These are phyloP conservation scores for Anneissia japonica DNA, from an alignment of 35 echinoderm and acorn worm species.

Conservation along the genomic window DNA sequence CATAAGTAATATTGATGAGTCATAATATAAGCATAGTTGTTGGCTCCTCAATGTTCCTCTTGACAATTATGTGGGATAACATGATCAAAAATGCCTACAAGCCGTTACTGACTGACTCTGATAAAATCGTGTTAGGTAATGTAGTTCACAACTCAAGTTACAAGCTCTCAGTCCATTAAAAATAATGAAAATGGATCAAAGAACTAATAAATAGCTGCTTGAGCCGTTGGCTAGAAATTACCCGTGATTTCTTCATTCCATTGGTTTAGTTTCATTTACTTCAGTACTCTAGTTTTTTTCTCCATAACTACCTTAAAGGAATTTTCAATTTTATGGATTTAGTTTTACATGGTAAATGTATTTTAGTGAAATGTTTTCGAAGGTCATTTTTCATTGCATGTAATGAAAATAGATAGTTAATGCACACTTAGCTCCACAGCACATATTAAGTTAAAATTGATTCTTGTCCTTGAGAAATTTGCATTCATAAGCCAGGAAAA, in stretches of 20 bases:
- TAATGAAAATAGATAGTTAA: too few relatives aligned
- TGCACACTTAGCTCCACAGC: too few relatives aligned
- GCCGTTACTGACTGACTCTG: background rate
- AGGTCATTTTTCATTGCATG: too few relatives aligned
- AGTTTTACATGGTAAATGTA: too few relatives aligned
- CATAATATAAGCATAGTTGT: background rate
- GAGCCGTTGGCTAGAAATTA: background rate
- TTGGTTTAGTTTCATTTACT: background rate
- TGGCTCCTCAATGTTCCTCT: background rate
- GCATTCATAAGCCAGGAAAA: too few relatives aligned
- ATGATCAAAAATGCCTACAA: background rate
- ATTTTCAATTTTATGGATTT: background rate
- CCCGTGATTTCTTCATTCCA: background rate
- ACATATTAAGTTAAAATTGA: too few relatives aligned
- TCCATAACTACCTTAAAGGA: background rate
- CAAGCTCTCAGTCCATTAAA: background rate
- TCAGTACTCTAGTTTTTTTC: background rate
- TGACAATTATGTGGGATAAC: background rate
- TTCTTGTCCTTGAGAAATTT: too few relatives aligned
- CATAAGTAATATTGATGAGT: too few relatives aligned
- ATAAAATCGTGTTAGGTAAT: background rate
- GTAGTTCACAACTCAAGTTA: background rate
- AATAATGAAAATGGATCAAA: background rate
- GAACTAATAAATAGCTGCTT: background rate
- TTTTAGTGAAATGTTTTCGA: background rate